phyloP scores from a whole-genome alignment of 2,888 invertebrate genomes.

The Nemapogon koenigi region DNA sequence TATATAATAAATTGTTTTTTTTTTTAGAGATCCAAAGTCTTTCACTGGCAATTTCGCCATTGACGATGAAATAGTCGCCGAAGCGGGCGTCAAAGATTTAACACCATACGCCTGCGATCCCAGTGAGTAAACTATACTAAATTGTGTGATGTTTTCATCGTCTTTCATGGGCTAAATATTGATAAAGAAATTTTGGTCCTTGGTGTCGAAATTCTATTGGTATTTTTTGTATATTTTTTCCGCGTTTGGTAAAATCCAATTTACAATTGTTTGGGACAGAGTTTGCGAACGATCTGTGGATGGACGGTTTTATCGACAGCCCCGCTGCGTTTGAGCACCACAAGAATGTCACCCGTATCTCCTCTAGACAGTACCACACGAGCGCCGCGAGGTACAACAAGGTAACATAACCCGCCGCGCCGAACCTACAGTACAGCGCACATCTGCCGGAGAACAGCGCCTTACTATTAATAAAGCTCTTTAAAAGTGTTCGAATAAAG shows the following conservation, averaged over 20 bases:
- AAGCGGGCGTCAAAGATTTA: conserved; percentile 84
- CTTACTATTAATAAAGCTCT: no score
- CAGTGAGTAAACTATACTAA: conserved; percentile 66
- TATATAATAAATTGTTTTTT: no score
- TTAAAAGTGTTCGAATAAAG: no score
- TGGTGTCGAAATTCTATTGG: no score
- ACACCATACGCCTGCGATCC: conserved; percentile 85
- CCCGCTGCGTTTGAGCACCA: no score
- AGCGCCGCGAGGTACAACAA: no score
- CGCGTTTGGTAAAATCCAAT: no score
- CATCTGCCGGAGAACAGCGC: no score
- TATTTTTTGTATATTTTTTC: no score
- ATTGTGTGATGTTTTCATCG: neutral
- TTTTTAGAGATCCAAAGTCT: conserved; percentile 74
- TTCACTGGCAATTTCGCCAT: conserved; percentile 90
- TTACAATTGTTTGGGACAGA: no score
- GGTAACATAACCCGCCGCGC: no score
- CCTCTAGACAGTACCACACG: neutral
- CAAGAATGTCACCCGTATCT: neutral
- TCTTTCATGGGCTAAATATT: neutral
- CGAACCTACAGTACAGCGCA: no score
- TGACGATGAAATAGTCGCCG: conserved; percentile 86
- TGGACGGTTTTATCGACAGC: neutral
- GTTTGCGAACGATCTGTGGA: neutral
- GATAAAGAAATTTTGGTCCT: neutral